Evolutionary conservation across 2,797 vertebrate species (phyloP).

Genomic region (Peromyscus aztecus): DNA sequence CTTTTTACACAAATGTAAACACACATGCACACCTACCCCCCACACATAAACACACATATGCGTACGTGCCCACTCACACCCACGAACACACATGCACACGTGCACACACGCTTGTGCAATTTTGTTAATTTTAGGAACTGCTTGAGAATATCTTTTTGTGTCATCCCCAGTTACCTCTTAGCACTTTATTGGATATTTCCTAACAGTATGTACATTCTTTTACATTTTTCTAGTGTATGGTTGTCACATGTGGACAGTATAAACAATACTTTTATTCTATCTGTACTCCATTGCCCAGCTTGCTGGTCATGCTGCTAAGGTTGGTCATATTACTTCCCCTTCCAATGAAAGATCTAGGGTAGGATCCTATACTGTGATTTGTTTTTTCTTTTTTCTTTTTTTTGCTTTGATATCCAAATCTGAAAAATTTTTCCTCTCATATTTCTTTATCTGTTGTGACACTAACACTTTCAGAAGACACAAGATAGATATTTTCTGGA

Average conservation of each 20-base stretch:
- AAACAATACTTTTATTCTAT: background rate
- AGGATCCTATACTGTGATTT: background rate
- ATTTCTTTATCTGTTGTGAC: constrained; percentile 3
- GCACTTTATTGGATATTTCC: background rate
- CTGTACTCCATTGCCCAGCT: background rate
- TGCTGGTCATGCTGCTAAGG: background rate
- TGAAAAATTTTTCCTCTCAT: background rate
- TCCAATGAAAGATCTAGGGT: background rate
- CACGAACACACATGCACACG: background rate
- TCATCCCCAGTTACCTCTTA: background rate
- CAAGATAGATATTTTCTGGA: background rate
- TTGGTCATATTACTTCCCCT: background rate
- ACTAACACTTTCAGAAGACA: background rate
- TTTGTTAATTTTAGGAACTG: constrained; percentile 7
- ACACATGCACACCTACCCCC: too few species aligned
- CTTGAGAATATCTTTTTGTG: background rate
- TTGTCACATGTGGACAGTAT: constrained; percentile 31
- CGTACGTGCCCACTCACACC: background rate
- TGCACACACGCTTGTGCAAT: background rate
- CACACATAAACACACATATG: background rate
- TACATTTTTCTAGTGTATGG: background rate
- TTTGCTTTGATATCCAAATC: background rate
- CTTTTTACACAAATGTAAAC: background rate
- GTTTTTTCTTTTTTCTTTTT: background rate
- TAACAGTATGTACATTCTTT: background rate